phyloP scores from a whole-genome alignment of 2,888 invertebrate species.

The Parnassius smintheus region DNA sequence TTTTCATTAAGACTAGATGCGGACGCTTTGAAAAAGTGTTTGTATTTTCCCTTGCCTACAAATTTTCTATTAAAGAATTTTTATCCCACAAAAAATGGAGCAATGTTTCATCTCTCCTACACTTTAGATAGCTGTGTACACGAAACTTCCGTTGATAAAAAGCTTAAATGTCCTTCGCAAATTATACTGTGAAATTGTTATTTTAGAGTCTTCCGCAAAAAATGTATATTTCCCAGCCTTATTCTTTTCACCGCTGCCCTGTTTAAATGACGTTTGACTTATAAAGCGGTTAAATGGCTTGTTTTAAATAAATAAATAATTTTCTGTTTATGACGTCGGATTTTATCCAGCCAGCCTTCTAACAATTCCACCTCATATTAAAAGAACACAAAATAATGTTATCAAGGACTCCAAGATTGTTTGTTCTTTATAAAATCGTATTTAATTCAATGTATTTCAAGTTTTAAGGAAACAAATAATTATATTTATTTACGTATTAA shows the following conservation, averaged over 20 bases:
- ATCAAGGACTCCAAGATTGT: conserved; percentile 29
- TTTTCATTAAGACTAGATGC: conserved; percentile 52
- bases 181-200: conserved; percentile 70
- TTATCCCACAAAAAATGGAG: conserved; percentile 61
- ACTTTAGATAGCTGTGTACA: conserved; percentile 73
- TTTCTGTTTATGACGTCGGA: conserved; percentile 44
- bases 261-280: conserved; percentile 62
- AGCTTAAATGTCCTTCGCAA: conserved; percentile 71
- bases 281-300: conserved; percentile 61
- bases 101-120: conserved; percentile 63
- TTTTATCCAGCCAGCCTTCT: conserved; percentile 36
- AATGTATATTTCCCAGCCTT: conserved; percentile 48
- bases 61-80: conserved; percentile 56
- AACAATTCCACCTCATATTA: conserved; percentile 29
- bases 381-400: conserved; percentile 34
- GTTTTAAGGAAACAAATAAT: too few relatives aligned
- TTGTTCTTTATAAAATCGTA: neutral
- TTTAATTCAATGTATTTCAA: too few relatives aligned
- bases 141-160: conserved; percentile 73
- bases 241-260: conserved; percentile 48
- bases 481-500: too few relatives aligned
- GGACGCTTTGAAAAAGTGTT: conserved; percentile 27
- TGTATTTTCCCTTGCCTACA: conserved; percentile 36
- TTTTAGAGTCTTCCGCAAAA: conserved; percentile 56
- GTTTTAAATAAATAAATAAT: conserved; percentile 63